These are phyloP conservation scores for Amiota communis DNA, from an alignment of 2,888 invertebrate genomes.

Conservation along the genomic window DNA sequence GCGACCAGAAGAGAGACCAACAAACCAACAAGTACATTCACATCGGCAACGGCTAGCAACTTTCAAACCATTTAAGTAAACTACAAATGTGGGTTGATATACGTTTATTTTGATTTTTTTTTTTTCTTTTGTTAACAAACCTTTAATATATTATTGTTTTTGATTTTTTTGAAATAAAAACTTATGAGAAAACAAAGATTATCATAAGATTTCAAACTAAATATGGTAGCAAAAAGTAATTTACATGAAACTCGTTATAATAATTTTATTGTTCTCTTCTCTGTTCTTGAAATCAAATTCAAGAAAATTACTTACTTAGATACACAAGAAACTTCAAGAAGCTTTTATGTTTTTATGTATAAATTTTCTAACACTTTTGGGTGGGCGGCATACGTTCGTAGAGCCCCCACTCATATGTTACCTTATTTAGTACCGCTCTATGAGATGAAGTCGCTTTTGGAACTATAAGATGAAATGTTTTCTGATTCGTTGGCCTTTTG, in stretches of 20 bases:
- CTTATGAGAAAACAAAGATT: constrained; percentile 18
- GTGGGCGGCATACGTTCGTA: constrained; percentile 54
- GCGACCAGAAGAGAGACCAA: neutral
- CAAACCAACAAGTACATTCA: constrained; percentile 5
- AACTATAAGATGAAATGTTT: neutral
- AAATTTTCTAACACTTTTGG: constrained; percentile 18
- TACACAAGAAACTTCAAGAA: constrained; percentile 19
- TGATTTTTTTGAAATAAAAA: neutral
- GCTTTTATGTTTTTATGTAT: constrained; percentile 48
- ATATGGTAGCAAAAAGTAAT: constrained; percentile 65
- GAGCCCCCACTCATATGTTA: constrained; percentile 59
- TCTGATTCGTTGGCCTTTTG: neutral
- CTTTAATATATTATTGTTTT: too few species aligned
- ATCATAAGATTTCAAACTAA: constrained; percentile 62
- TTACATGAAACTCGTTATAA: constrained; percentile 55
- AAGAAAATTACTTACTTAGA: neutral
- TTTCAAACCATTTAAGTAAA: constrained; percentile 20
- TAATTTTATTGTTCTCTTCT: constrained; percentile 37
- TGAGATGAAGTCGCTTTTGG: constrained; percentile 39
- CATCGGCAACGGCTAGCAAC: constrained; percentile 5
- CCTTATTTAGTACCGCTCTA: constrained; percentile 60
- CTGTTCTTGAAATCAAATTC: neutral
- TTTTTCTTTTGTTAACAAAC: too few species aligned
- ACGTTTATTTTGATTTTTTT: too few species aligned
- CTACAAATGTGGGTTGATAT: constrained; percentile 16